Evolutionary conservation across 2,797 vertebrate genomes (phyloP), one percentile per base, ranked within the genome.

Genomic region (Lophotriccus pileatus): DNA sequence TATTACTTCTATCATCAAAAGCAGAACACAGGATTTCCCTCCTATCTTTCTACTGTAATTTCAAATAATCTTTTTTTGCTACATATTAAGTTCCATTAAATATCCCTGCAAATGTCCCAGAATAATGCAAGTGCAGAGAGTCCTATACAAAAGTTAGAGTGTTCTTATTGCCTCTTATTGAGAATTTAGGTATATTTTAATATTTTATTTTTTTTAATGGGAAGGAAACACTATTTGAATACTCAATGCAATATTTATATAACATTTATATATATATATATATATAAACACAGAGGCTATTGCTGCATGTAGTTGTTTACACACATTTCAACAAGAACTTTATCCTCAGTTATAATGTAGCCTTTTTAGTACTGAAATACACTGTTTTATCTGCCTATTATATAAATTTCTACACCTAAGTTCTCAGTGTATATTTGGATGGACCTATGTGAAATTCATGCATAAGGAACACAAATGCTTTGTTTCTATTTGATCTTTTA

Each of bases 21-120:
- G 69, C 16, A 81, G 50, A 93, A 79, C 27, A 87, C 9, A 70
- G 12, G 32, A 79, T 43, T 94, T 90, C 37, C 17, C 12, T 80
- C n/a, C 22, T 13, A 46, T 62, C 36, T 79, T 93, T 90, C 47
- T 76, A 37, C 25, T 37, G n/a, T 82, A 91, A 62, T 14, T 89
- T 87, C 74, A 87, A 90, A 89, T 70, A 68, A 60, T 50, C 32
- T 52, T 72, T 85, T 84, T 79, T 66, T 53, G 41, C 37, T 85
- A 72, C 13, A 12, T 68, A 46, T 44, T 46, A 91, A 74, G 49
- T 85, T 87, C 37, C 68, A 27, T 80, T 82, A 91, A 89, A 87
- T 89, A 67, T 66, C 70, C 74, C n/a, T 87, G 62, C 15, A 93
- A 93, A 95, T 82, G 77, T 82, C 74, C 93, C 28, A 64, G 53